Conservation (phyloP, 2,797 vertebrate species). For the Falco novaeseelandiae region DNA sequence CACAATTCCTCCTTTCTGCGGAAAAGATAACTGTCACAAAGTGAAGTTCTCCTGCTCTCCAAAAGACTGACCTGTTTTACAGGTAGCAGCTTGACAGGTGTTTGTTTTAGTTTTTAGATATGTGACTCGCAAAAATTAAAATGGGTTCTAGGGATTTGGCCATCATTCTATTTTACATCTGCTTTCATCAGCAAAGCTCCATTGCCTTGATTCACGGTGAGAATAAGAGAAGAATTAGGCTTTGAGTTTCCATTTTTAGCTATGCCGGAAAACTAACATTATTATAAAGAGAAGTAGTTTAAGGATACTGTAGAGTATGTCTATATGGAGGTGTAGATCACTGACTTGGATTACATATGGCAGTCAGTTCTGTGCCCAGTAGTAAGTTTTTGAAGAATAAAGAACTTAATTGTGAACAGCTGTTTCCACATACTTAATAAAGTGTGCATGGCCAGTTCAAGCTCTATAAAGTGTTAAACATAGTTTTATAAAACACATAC, state of each 20-base stretch:
- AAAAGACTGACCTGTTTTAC: background rate
- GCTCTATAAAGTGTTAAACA: conserved; percentile 58
- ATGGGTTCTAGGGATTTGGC: background rate
- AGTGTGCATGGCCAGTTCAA: conserved; percentile 46
- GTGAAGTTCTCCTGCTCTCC: background rate
- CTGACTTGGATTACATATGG: conserved; percentile 35
- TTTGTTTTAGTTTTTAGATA: conserved; percentile 37
- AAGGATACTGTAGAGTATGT: conserved; percentile 5
- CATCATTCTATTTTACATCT: background rate
- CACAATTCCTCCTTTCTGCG: background rate
- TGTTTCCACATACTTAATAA: conserved; percentile 65
- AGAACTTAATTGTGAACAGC: conserved; percentile 61
- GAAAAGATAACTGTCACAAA: background rate
- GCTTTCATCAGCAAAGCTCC: conserved; percentile 9
- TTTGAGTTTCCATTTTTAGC: background rate
- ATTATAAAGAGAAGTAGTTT: background rate
- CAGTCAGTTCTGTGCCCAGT: conserved; percentile 34
- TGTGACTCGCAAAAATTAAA: background rate
- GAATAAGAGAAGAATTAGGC: background rate
- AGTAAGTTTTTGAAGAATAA: conserved; percentile 63
- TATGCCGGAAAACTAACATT: conserved; percentile 31
- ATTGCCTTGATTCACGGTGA: background rate
- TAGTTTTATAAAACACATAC: conserved; percentile 35
- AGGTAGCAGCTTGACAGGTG: background rate
- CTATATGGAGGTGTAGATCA: conserved; percentile 38